Evolutionary conservation across 2,797 vertebrate species (phyloP).

Genomic region (Paguma larvata): DNA sequence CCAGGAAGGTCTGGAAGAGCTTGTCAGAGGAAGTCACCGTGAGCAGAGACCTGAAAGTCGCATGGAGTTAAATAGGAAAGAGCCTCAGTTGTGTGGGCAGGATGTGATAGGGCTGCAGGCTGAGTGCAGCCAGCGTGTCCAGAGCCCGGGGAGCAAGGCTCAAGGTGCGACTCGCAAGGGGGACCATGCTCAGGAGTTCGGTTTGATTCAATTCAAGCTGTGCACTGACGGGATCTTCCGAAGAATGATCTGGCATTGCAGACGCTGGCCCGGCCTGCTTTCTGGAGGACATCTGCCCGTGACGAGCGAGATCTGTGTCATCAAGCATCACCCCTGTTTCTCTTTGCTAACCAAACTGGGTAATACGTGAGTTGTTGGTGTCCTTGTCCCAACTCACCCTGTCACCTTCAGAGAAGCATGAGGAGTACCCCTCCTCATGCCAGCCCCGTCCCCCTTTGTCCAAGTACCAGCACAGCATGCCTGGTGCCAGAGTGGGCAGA

Average conservation of each 20-base stretch:
- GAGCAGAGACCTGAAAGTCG: not conserved
- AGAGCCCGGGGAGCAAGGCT: not conserved
- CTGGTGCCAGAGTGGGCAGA: conserved; percentile 23
- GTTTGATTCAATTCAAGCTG: not conserved
- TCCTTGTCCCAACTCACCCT: conserved; percentile 71
- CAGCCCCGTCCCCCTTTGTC: not conserved
- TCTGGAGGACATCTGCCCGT: not conserved
- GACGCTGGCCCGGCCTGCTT: not conserved
- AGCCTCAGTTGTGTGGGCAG: not conserved
- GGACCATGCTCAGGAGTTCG: not conserved
- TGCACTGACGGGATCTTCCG: not conserved
- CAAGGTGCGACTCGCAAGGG: not conserved
- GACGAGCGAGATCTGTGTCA: not conserved
- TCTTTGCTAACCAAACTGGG: conserved; percentile 62
- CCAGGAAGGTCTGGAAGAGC: not conserved
- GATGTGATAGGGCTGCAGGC: not conserved
- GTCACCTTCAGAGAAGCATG: conserved; percentile 22
- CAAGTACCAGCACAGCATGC: not conserved
- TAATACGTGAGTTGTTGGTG: conserved; percentile 28
- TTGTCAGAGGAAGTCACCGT: not conserved
- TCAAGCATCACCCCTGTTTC: conserved; percentile 26
- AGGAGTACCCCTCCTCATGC: conserved; percentile 55
- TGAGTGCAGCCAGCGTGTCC: not conserved
- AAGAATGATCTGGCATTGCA: not conserved
- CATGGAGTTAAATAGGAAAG: not conserved